Evolutionary conservation across 2,888 invertebrate genomes (phyloP), one percentile per base, ranked within the genome.

Genomic region (Drosophila heteroneura): DNA sequence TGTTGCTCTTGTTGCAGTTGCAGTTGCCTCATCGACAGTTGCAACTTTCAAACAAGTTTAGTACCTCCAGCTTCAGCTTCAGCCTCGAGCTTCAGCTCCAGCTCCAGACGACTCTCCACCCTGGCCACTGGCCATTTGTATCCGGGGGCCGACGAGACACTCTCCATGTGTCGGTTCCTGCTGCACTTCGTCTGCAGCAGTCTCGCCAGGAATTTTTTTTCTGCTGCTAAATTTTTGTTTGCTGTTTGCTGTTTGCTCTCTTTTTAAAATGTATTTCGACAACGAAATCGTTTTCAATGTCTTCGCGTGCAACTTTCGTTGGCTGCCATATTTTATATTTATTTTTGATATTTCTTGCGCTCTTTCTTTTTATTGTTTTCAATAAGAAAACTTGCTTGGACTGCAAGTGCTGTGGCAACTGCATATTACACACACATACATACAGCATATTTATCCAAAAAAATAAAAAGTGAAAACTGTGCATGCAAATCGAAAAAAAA

Each of bases 31-130:
- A 66, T 73, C 70, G 76, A 70, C 85, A 76, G 83, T 85, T 82
- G 85, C 85, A 85, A 85, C 87, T 85, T 85, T 85, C 85, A 85
- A 85, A 85, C 85, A 83, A 85, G 85, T 85, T 85, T 85, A 76
- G 80, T 76, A 72, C 77, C 65, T 57, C 67, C 59, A 72, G 68
- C 73, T 47, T 39, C 59, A 58, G 59, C 56, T 39, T 28, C 33
- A 41, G 67, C 66, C 41, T 12, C 37, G 28, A 61, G 60, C 59
- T 32, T 6, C 57, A 41, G 68, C 67, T 61, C 6, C 39, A 62
- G 53, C 62, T 47, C 16, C 28, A 53, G 53, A 30, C 47, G 47
- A 47, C 47, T 47, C 47, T 47, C 26, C 16, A 47, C 57, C 56
- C 62, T 58, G 69, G 53, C 74, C 79, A 73, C 14, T 65, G 77